These are phyloP conservation scores for Rhegmatorhina hoffmannsi DNA, from an alignment of 2,113 vertebrate species.

Conservation along the genomic window DNA sequence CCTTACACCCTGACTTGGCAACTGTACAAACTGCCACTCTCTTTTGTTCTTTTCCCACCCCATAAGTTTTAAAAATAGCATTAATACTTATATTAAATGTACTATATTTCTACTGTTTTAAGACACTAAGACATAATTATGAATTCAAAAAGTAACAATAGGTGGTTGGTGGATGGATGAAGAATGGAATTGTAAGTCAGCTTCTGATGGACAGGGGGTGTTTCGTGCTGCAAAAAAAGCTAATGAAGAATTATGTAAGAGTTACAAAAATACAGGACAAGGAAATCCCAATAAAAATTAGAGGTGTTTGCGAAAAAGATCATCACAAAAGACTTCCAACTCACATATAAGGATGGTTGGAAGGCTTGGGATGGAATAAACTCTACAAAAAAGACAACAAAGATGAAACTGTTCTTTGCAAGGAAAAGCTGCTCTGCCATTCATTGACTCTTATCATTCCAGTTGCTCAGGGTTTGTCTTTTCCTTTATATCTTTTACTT, in stretches of 20 bases:
- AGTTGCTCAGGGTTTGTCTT: not conserved
- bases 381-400: not conserved
- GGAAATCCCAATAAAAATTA: constrained; percentile 9
- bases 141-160: not conserved
- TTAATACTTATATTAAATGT: not conserved
- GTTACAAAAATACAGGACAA: not conserved
- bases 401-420: not conserved
- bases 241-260: not conserved
- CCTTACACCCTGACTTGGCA: not conserved
- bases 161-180: not conserved
- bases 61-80: not conserved
- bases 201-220: not conserved
- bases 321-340: not conserved
- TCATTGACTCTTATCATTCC: not conserved
- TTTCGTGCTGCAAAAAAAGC: not conserved
- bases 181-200: not conserved
- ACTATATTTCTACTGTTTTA: not conserved
- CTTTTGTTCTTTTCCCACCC: not conserved
- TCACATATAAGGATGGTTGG: not conserved
- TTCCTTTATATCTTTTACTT: not conserved
- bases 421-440: not conserved
- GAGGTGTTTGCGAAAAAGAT: not conserved
- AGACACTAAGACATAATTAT: not conserved
- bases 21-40: not conserved
- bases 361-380: not conserved